A percentile compares a stretch with the other conserved stretches of the same genome.
Evolutionary conservation across 2,888 invertebrate genomes (phyloP).

Genomic region (Meiosimyza platycephala): DNA sequence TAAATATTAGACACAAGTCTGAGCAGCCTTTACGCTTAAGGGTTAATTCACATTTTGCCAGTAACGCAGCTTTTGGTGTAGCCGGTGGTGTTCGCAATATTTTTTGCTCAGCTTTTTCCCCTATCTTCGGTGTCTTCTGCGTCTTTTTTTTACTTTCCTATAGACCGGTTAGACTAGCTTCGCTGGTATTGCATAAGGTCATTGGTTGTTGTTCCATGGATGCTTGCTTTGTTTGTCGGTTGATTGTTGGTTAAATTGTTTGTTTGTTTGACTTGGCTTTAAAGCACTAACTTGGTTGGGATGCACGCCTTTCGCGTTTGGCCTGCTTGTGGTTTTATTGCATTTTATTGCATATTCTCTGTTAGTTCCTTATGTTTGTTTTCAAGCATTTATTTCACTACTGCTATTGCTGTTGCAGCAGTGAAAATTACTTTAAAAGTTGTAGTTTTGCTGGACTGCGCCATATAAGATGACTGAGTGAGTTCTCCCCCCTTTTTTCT

Average conservation of each 20-base stretch:
- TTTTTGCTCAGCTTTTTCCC: neutral
- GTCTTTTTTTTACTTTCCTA: neutral
- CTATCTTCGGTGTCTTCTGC: neutral
- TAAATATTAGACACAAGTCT: too few relatives aligned
- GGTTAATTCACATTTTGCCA: too few relatives aligned
- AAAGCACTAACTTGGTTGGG: neutral
- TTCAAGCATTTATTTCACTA: slow-evolving; percentile 4
- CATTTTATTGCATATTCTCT: slow-evolving; percentile 1
- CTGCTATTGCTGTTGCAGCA: neutral
- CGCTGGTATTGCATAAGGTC: slow-evolving; percentile 30
- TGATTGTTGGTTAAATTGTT: slow-evolving; percentile 12
- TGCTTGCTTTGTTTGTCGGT: slow-evolving; percentile 5
- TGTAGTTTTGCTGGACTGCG: slow-evolving; percentile 13
- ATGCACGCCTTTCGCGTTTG: neutral
- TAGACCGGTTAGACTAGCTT: slow-evolving; percentile 20
- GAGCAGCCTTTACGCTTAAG: too few relatives aligned
- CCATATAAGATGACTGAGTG: neutral
- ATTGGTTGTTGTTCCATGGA: slow-evolving; percentile 10
- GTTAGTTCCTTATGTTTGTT: slow-evolving; percentile 14
- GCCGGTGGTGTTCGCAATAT: too few relatives aligned
- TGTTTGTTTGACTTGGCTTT: slow-evolving; percentile 3
- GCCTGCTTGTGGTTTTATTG: slow-evolving; percentile 5
- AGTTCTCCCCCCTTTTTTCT: neutral
- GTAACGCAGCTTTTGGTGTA: too few relatives aligned
- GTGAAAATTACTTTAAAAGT: slow-evolving; percentile 19